These are phyloP conservation scores for Ectobius pallidus DNA, from an alignment of 2,888 invertebrate species.

Conservation along the genomic window DNA sequence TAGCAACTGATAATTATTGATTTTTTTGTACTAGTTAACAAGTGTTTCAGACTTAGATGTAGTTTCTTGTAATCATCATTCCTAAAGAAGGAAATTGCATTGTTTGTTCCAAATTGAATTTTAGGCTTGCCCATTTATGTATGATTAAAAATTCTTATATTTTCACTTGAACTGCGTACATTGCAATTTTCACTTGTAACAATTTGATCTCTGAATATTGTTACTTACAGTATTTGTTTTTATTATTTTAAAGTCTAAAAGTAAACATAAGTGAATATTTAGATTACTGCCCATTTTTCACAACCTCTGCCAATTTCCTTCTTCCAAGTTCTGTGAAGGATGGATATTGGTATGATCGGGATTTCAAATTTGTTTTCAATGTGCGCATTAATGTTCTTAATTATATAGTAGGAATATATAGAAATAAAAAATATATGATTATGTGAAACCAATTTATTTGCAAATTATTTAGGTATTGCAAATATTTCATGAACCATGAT, in stretches of 20 bases:
- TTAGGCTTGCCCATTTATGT: background rate
- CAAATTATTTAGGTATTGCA: no score
- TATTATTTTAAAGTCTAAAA: background rate
- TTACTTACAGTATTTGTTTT: conserved; percentile 16
- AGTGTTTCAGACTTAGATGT: conserved; percentile 20
- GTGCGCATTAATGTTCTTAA: no score
- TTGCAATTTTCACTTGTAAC: background rate
- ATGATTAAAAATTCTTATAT: no score
- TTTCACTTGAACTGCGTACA: background rate
- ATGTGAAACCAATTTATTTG: no score
- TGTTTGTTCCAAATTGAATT: background rate
- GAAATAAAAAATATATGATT: no score
- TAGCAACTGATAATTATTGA: background rate
- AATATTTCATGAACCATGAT: no score
- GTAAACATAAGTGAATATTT: conserved; percentile 9
- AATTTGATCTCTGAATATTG: conserved; percentile 2
- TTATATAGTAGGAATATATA: no score
- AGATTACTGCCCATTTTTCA: background rate
- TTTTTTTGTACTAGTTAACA: conserved; percentile 9
- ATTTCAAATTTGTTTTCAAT: no score
- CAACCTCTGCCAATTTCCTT: no score
- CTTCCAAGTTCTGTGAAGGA: no score
- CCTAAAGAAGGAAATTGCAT: conserved; percentile 16
- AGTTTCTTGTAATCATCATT: conserved; percentile 17
- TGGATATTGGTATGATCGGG: no score